Evolutionary conservation across 1,140 invertebrate species (phyloP).

Genomic region (Tetramorium alpestre): DNA sequence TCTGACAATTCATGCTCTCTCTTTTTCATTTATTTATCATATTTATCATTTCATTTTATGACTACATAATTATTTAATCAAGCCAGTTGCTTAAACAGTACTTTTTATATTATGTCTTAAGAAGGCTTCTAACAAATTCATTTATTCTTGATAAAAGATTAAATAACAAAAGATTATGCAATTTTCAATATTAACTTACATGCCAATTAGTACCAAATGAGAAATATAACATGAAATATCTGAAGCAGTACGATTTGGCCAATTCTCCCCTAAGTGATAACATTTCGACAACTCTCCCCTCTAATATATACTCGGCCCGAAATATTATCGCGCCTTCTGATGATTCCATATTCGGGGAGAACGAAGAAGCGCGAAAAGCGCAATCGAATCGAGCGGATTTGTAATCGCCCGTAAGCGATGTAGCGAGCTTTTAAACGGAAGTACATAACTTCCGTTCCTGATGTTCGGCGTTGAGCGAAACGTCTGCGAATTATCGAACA

Average conservation of each 20-base stretch:
- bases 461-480: neutral
- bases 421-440: neutral
- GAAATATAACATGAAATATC: neutral
- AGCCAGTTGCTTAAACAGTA: no score
- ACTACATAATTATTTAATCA: no score
- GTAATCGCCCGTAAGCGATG: neutral
- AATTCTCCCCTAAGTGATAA: neutral
- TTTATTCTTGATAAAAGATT: no score
- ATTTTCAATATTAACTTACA: neutral
- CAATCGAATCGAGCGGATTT: neutral
- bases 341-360: neutral
- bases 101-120: no score
- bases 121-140: no score
- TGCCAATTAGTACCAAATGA: neutral
- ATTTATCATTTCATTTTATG: no score
- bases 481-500: slow-evolving; percentile 46
- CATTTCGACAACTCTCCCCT: neutral
- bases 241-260: neutral
- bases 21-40: neutral
- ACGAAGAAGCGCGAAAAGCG: neutral
- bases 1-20: no score
- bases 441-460: neutral
- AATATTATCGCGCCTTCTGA: neutral
- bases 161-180: no score
- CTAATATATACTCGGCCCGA: neutral